Evolutionary conservation across 2,113 vertebrate species (phyloP).

Genomic region (Zosterops japonicus): DNA sequence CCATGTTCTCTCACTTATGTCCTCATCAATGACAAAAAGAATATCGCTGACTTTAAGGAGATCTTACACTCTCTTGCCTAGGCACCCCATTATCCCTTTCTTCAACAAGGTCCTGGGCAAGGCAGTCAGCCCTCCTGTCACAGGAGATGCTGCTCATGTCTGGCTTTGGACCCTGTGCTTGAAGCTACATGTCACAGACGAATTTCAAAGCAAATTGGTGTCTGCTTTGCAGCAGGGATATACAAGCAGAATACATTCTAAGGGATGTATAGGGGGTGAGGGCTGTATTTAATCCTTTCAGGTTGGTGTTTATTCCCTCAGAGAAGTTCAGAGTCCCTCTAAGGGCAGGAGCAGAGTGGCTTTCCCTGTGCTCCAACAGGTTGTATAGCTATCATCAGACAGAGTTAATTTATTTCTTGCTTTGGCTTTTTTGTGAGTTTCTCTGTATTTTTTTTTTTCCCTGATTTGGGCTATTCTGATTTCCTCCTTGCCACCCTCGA

Average conservation of each 20-base stretch:
- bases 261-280: not conserved
- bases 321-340: not conserved
- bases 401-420: not conserved
- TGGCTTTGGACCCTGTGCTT: not conserved
- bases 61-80: slow-evolving; percentile 7
- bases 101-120: not conserved
- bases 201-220: not conserved
- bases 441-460: too few species aligned
- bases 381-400: not conserved
- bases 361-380: not conserved
- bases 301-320: not conserved
- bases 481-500: not conserved
- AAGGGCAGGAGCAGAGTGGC: rapidly evolving
- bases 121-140: slow-evolving; percentile 16
- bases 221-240: not conserved
- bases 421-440: not conserved
- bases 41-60: slow-evolving; percentile 60
- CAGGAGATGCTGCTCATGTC: not conserved
- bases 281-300: not conserved
- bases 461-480: not conserved
- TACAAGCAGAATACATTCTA: not conserved
- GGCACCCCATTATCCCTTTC: slow-evolving; percentile 32
- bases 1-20: slow-evolving; percentile 49
- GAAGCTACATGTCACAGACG: not conserved
- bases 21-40: slow-evolving; percentile 61